A percentile compares a stretch with the other conserved stretches of the same genome.
These are phyloP conservation scores for Tigriopus japonicus DNA, from an alignment of 1,140 invertebrate species.

Conservation along the genomic window DNA sequence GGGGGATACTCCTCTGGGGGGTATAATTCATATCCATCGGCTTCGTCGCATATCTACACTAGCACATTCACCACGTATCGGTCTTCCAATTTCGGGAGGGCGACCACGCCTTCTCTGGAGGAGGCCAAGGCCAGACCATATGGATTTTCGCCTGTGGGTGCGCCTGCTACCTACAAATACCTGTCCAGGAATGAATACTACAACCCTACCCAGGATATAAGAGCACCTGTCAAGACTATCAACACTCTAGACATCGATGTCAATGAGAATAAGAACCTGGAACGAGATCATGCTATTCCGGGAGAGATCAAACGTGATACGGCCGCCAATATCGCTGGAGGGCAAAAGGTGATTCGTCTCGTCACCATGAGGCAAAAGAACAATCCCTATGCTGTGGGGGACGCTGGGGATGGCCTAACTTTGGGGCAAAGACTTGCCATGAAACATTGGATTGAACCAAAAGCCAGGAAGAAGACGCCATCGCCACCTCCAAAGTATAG, in stretches of 20 bases:
- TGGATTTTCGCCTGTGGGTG: neutral
- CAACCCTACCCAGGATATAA: neutral
- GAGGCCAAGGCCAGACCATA: neutral
- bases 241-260: constrained; percentile 2
- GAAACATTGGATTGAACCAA: neutral
- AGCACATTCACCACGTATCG: too few species aligned
- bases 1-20: too few species aligned
- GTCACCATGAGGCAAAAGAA: constrained; percentile 3
- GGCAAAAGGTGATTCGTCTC: constrained; percentile 1
- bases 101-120: too few species aligned
- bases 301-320: constrained; percentile 4
- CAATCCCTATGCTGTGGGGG: neutral
- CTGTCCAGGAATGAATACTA: constrained; percentile 7
- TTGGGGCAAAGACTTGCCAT: constrained; percentile 1
- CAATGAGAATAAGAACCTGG: neutral
- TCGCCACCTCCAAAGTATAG: too few species aligned
- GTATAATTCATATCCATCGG: too few species aligned
- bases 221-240: constrained; percentile 1
- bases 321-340: constrained; percentile 1
- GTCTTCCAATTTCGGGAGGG: too few species aligned
- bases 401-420: neutral
- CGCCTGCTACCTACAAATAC: constrained; percentile 6
- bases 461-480: too few species aligned
- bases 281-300: neutral
- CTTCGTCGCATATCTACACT: too few species aligned